Percentiles rank a stretch among this genome's conserved stretches.
These are phyloP conservation scores for Neoaliturus tenellus DNA, from an alignment of 2,888 invertebrate genomes.

Conservation along the genomic window DNA sequence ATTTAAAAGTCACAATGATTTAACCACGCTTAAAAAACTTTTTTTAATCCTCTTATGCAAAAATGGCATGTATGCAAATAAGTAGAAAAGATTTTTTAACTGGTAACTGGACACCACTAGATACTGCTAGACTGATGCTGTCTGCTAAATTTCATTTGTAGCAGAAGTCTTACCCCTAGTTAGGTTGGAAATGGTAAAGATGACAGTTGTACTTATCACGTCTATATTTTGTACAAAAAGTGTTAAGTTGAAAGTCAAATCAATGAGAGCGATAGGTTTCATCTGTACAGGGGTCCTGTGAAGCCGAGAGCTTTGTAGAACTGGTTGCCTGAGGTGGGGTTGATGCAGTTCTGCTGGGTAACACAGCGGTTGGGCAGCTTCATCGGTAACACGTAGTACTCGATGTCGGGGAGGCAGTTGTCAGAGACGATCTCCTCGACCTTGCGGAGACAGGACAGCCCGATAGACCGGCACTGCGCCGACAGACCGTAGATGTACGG, in stretches of 20 bases:
- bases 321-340: slow-evolving; percentile 1
- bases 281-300: slow-evolving; percentile 6
- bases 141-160: too few species aligned
- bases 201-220: neutral
- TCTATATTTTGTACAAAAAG: slow-evolving; percentile 14
- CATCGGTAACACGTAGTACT: slow-evolving; percentile 17
- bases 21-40: too few species aligned
- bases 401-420: neutral
- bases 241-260: neutral
- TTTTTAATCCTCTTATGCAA: too few species aligned
- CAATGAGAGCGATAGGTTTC: neutral
- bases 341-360: slow-evolving; percentile 18
- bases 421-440: slow-evolving; percentile 8
- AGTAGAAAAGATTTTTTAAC: too few species aligned
- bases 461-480: neutral
- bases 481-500: slow-evolving; percentile 1
- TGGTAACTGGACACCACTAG: too few species aligned
- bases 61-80: too few species aligned
- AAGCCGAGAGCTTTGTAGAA: slow-evolving; percentile 21
- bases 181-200: too few species aligned
- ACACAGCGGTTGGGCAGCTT: slow-evolving; percentile 17
- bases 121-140: too few species aligned
- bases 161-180: too few species aligned
- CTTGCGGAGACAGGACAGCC: neutral
- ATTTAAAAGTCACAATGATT: too few species aligned